Evolutionary conservation across 2,888 invertebrate genomes (phyloP), one percentile per base, ranked within the genome.

Genomic region (Cosmorhoe ocellata): DNA sequence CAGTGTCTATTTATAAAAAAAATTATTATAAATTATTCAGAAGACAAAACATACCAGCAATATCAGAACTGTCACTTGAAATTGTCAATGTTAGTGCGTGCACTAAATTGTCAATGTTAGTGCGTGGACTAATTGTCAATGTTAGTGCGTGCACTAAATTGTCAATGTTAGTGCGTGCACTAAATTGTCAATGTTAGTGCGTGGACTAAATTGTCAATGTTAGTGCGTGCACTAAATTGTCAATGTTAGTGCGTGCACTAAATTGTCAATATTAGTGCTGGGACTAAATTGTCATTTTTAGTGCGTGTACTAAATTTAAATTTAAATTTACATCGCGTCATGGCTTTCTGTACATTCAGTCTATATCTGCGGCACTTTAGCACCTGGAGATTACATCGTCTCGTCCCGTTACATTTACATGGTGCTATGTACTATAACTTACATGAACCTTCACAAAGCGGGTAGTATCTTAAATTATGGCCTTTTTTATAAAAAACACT

Each of bases 291-390:
- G 68, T 65, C 61, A 68, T 67, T 70, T 64, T 65, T 67, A 67
- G 63, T 61, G 58, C 54, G 46, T 38, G 53, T 50, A 54, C 69
- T 72, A 71, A 62, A 61, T 67, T n/a, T 67, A 73, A 3, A 12
- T 28, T 55, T 69, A 74, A 74, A 63, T 67, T 75, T 78, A 81
- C 69, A 80, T 74, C 71, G 58, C 74, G 79, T 85, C 85, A 86
- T 84, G 84, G 84, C 84, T n/a, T n/a, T n/a, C n/a, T 83, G 81
- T 79, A 84, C 82, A 84, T 74, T 87, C 87, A 86, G 85, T 87
- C 88, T 85, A 84, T 80, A 71, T 69, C 76, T 72, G 75, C 76
- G 83, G 84, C 77, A 76, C 79, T 65, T 51, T 70, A 81, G 81
- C 79, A 81, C 84, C 78, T 73, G 71, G 79, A 81, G 77, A 81